phyloP scores from a whole-genome alignment of 1,140 invertebrate species.

The Papilio aristodemus region DNA sequence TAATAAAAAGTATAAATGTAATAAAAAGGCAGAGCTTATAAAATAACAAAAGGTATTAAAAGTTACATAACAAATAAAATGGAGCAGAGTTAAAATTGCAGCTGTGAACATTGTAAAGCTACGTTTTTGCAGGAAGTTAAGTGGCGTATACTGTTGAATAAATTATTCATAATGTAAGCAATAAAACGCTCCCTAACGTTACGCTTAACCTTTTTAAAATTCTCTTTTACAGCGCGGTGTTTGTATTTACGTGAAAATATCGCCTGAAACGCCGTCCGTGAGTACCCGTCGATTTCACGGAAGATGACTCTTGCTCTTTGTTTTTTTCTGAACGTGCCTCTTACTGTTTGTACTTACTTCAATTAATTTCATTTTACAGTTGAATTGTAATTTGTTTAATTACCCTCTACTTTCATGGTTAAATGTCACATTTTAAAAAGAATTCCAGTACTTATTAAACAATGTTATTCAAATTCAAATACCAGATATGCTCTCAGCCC shows the following conservation, averaged over 20 bases:
- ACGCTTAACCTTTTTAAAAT: constrained; percentile 33
- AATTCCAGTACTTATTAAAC: too few species aligned
- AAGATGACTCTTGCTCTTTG: background rate
- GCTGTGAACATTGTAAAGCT: constrained; percentile 2
- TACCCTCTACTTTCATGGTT: too few species aligned
- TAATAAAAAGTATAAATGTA: background rate
- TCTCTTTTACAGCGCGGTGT: constrained; percentile 28
- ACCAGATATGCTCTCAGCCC: too few species aligned
- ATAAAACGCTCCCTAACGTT: constrained; percentile 31
- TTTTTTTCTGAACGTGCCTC: constrained; percentile 23
- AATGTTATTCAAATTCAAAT: too few species aligned
- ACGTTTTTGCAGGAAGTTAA: constrained; percentile 26
- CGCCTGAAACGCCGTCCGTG: background rate
- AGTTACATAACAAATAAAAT: constrained; percentile 19
- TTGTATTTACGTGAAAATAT: constrained; percentile 31
- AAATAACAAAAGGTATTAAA: constrained; percentile 1
- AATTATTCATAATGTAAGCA: constrained; percentile 35
- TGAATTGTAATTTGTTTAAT: too few species aligned
- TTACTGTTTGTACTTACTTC: constrained; percentile 10
- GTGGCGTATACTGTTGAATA: constrained; percentile 28
- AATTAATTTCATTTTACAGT: constrained; percentile 11
- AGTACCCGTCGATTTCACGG: constrained; percentile 17
- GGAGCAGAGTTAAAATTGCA: constrained; percentile 18
- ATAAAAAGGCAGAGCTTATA: background rate
- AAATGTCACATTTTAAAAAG: too few species aligned